A percentile compares a stretch with the other conserved stretches of the same genome.
Evolutionary conservation across 2,113 vertebrate genomes (phyloP).

Genomic region (Clinocottus analis): DNA sequence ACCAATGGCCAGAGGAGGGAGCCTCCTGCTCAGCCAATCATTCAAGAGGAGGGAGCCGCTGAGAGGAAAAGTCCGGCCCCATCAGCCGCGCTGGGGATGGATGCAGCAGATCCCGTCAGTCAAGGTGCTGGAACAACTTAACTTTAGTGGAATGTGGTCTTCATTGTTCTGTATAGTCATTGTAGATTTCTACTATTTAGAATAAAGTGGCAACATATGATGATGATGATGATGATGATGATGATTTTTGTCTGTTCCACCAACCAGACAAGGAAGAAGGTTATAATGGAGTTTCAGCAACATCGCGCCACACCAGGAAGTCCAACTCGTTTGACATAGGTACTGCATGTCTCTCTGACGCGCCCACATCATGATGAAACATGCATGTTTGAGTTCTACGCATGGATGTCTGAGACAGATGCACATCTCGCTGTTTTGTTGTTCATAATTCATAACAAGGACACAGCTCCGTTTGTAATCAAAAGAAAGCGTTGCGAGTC

Average conservation of each 20-base stretch:
- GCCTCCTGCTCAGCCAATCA: conserved; percentile 50
- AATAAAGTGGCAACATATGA: conserved; percentile 1
- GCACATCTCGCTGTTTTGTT: conserved; percentile 22
- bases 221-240: background rate
- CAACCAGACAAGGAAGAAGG: conserved; percentile 71
- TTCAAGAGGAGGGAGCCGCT: conserved; percentile 52
- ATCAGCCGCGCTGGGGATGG: conserved; percentile 20
- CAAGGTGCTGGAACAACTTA: conserved; percentile 46
- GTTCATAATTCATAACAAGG: conserved; percentile 47
- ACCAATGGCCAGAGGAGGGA: conserved; percentile 52
- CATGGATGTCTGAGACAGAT: background rate
- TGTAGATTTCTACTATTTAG: background rate
- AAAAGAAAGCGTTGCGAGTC: conserved; percentile 40
- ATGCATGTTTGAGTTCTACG: conserved; percentile 6
- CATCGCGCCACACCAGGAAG: conserved; percentile 80
- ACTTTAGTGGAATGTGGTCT: background rate
- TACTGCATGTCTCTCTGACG: conserved; percentile 49
- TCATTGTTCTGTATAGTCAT: background rate
- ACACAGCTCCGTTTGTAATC: conserved; percentile 26
- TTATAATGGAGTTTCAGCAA: conserved; percentile 61
- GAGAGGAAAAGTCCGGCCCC: conserved; percentile 32
- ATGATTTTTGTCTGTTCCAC: conserved; percentile 18
- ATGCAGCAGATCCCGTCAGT: conserved; percentile 32
- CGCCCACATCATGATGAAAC: background rate
- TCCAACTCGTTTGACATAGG: conserved; percentile 84